Conservation (phyloP, 1,140 invertebrate genomes). For the Adelges cooleyi region DNA sequence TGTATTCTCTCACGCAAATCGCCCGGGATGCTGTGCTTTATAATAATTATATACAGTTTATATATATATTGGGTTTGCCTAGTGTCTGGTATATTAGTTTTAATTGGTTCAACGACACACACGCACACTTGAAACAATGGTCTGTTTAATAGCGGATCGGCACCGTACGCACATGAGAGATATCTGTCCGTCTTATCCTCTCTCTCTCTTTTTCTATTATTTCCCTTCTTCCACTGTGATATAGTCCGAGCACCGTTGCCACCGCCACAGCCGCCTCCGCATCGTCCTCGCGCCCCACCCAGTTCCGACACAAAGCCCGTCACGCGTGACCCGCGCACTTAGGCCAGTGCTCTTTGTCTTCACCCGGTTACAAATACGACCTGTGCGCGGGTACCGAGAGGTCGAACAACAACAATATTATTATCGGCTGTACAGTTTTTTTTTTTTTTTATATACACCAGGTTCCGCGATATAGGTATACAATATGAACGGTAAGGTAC, state of each 20-base stretch:
- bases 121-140: background rate
- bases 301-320: constrained; percentile 12
- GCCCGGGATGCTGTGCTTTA: too few species aligned
- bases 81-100: background rate
- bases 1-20: too few species aligned
- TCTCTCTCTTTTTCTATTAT: background rate
- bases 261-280: background rate
- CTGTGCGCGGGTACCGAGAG: background rate
- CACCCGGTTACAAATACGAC: background rate
- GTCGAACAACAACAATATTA: background rate
- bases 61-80: background rate
- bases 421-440: background rate
- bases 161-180: background rate
- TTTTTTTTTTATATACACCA: too few species aligned
- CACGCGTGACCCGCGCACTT: constrained; percentile 22
- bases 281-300: background rate
- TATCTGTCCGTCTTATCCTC: background rate
- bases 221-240: background rate
- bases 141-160: background rate
- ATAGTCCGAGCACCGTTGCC: background rate
- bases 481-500: too few species aligned
- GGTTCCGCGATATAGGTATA: too few species aligned
- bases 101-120: background rate
- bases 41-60: too few species aligned
- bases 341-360: constrained; percentile 20